These are phyloP conservation scores for Lepidurus apus DNA, from an alignment of 1,140 invertebrate species.

Conservation along the genomic window DNA sequence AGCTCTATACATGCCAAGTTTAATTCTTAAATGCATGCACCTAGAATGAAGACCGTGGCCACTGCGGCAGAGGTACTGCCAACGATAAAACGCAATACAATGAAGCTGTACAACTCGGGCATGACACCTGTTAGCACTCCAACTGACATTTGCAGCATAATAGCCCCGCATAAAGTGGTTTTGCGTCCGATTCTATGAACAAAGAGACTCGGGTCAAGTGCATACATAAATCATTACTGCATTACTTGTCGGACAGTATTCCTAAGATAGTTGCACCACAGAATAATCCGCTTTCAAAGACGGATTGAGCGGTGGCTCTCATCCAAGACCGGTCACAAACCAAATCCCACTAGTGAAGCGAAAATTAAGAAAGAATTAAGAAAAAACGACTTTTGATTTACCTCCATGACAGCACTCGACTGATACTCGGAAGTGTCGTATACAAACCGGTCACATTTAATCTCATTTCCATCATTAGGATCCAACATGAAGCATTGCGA, in stretches of 20 bases:
- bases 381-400: not conserved
- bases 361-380: not conserved
- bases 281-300: not conserved
- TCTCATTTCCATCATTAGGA: not conserved
- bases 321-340: not conserved
- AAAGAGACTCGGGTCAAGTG: not conserved
- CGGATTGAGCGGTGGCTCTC: not conserved
- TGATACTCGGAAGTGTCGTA: not conserved
- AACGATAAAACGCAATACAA: constrained; percentile 39
- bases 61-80: constrained; percentile 39
- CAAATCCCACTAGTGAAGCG: not conserved
- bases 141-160: constrained; percentile 34
- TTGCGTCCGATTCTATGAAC: constrained; percentile 37
- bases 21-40: constrained; percentile 31
- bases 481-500: not conserved
- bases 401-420: not conserved
- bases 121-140: constrained; percentile 38
- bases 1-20: not conserved
- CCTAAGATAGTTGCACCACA: not conserved
- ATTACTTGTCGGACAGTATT: not conserved
- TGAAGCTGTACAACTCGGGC: constrained; percentile 36
- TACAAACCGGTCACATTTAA: not conserved
- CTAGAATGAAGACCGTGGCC: constrained; percentile 41
- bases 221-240: not conserved
- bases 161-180: constrained; percentile 26